phyloP scores from a whole-genome alignment of 2,797 vertebrate genomes.

The Myotis findleyi region DNA sequence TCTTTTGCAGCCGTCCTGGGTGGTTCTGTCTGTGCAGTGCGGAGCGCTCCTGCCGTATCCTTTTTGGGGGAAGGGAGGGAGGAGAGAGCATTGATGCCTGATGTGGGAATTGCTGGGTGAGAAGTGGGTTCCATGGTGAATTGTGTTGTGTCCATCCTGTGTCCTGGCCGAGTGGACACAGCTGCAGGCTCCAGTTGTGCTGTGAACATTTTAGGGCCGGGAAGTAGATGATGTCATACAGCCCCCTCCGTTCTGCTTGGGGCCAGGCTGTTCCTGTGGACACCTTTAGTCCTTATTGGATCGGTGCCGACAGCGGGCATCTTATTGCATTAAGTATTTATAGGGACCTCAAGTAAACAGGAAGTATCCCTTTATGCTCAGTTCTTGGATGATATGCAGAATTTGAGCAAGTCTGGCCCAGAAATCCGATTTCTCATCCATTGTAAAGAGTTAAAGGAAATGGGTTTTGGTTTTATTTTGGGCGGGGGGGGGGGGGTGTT shows the following conservation, averaged over 20 bases:
- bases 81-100: too few species aligned
- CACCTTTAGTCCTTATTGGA: too few species aligned
- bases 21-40: conserved; percentile 96
- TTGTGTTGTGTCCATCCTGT: background rate
- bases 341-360: background rate
- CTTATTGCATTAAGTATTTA: background rate
- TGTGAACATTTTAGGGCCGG: background rate
- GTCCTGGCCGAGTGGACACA: background rate
- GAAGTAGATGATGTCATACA: background rate
- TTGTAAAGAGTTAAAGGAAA: background rate
- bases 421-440: background rate
- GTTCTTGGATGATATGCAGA: background rate
- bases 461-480: background rate
- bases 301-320: too few species aligned
- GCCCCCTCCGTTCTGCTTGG: background rate
- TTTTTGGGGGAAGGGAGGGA: conserved; percentile 65
- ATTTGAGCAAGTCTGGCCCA: background rate
- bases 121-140: accelerated
- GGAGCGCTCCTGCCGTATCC: conserved; percentile 97
- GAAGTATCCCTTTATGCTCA: background rate
- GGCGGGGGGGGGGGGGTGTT: background rate
- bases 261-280: background rate
- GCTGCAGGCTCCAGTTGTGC: too few species aligned
- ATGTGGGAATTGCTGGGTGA: background rate
- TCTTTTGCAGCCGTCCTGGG: conserved; percentile 96